Conservation (phyloP, 2,888 invertebrate genomes). For the Erebia epiphron region DNA sequence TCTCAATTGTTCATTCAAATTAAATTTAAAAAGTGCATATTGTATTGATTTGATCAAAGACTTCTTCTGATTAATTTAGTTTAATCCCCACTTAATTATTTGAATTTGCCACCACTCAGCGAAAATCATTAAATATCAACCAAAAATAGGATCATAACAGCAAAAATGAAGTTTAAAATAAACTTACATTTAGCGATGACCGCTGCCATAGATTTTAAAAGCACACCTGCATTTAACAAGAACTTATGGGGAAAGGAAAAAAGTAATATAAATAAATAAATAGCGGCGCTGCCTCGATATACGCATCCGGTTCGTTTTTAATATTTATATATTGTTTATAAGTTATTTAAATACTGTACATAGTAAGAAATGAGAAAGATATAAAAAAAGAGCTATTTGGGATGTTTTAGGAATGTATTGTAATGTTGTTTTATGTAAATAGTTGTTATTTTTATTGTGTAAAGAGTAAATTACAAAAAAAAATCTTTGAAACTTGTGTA, state of each 20-base stretch:
- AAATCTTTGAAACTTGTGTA: conserved; percentile 41
- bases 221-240: not conserved
- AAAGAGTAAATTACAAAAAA: conserved; percentile 77
- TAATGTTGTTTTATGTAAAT: conserved; percentile 66
- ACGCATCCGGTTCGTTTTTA: conserved; percentile 69
- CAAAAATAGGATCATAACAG: no score
- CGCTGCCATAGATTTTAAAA: not conserved
- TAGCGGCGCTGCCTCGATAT: conserved; percentile 46
- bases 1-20: no score
- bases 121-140: no score
- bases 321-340: conserved; percentile 77
- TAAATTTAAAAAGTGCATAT: no score
- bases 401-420: conserved; percentile 65
- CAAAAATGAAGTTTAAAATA: no score
- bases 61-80: no score
- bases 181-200: not conserved
- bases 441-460: conserved; percentile 68
- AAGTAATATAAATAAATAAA: not conserved
- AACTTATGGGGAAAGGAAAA: not conserved
- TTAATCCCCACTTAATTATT: no score
- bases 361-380: conserved; percentile 65
- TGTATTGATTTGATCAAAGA: no score
- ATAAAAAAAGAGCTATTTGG: conserved; percentile 60
- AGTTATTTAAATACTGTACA: conserved; percentile 74
- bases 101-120: no score